phyloP scores from a whole-genome alignment of 1,140 invertebrate species.

The Tetragonula clypearis region DNA sequence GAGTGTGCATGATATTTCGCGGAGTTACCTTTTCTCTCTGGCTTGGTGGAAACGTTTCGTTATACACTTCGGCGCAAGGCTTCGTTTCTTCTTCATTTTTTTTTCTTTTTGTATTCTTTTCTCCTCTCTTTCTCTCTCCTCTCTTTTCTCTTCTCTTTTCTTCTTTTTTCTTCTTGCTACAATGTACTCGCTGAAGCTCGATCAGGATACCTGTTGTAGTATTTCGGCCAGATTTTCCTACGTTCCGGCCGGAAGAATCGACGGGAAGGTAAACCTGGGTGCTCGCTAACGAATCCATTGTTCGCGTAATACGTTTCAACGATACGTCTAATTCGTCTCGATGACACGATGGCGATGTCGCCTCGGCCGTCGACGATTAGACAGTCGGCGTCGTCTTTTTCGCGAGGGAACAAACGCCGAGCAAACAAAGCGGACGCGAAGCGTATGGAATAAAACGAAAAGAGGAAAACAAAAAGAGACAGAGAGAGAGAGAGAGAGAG shows the following conservation, averaged over 20 bases:
- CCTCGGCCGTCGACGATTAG: neutral
- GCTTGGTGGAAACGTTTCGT: neutral
- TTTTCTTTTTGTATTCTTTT: too few species aligned
- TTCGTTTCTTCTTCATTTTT: neutral
- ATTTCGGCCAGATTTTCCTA: neutral
- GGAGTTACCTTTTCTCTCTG: slow-evolving; percentile 23
- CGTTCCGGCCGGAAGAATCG: neutral
- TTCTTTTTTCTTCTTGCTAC: neutral
- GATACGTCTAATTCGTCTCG: slow-evolving; percentile 43
- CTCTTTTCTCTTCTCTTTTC: too few species aligned
- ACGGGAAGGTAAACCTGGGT: slow-evolving; percentile 20
- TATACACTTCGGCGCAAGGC: too few species aligned
- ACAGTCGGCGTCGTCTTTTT: slow-evolving; percentile 1
- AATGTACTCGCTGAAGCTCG: neutral
- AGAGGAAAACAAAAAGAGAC: neutral
- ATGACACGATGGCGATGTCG: slow-evolving; percentile 32
- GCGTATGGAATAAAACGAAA: neutral
- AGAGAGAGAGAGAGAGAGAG: too few species aligned
- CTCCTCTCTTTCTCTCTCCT: neutral
- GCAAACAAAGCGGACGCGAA: neutral
- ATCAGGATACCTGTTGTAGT: neutral
- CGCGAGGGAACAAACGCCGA: neutral
- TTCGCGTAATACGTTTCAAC: slow-evolving; percentile 53
- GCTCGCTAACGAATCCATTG: slow-evolving; percentile 65
- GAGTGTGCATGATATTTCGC: slow-evolving; percentile 44